phyloP scores from a whole-genome alignment of 2,888 invertebrate genomes.

The Harpalus rufipes region DNA sequence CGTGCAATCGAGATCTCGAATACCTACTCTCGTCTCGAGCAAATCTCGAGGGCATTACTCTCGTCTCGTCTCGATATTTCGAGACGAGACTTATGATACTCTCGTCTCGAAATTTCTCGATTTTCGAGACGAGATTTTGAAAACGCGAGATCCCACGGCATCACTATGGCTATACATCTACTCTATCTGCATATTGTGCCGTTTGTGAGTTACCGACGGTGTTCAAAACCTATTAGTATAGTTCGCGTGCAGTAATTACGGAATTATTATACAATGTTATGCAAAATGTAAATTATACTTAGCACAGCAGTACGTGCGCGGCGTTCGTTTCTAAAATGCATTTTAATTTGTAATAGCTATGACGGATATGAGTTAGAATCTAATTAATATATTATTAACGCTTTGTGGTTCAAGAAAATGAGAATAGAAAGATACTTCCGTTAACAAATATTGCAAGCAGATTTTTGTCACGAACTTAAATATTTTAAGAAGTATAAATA shows the following conservation, averaged over 20 bases:
- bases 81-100: too few relatives aligned
- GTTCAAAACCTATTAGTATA: background rate
- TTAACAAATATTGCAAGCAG: too few relatives aligned
- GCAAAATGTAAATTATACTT: conserved; percentile 38
- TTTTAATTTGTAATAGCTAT: conserved; percentile 36
- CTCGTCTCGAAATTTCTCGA: too few relatives aligned
- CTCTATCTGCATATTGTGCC: background rate
- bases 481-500: too few relatives aligned
- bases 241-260: conserved; percentile 17
- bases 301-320: background rate
- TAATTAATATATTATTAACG: conserved; percentile 48
- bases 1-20: too few relatives aligned
- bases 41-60: too few relatives aligned
- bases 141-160: too few relatives aligned
- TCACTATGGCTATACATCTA: too few relatives aligned
- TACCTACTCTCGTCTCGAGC: too few relatives aligned
- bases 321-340: conserved; percentile 27
- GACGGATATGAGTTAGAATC: conserved; percentile 47
- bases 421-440: conserved; percentile 37
- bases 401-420: conserved; percentile 19
- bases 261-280: conserved; percentile 34
- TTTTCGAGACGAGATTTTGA: too few relatives aligned
- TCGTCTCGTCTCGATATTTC: too few relatives aligned
- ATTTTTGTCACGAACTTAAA: too few relatives aligned
- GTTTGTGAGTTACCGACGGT: conserved; percentile 31